Conservation (phyloP, 2,113 vertebrate genomes). For the Bubo blakistoni region DNA sequence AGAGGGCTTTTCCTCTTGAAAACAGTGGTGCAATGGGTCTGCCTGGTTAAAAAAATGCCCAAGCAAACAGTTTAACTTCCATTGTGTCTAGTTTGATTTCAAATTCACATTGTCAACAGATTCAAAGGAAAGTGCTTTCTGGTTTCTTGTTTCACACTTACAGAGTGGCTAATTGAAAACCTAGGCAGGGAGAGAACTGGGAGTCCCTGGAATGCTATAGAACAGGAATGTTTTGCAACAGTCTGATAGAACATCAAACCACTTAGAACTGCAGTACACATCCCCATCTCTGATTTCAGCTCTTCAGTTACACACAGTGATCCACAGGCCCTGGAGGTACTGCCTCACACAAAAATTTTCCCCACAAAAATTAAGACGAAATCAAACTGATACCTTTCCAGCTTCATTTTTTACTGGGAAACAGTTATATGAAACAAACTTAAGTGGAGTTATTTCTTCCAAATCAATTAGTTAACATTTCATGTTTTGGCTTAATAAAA, state of each 20-base stretch:
- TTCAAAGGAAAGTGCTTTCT: not conserved
- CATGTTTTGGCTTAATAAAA: not conserved
- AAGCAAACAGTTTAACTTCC: not conserved
- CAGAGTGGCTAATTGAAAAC: not conserved
- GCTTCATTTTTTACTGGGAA: not conserved
- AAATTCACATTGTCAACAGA: not conserved
- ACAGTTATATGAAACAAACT: not conserved
- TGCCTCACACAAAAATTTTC: not conserved
- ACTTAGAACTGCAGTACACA: not conserved
- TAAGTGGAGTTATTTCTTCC: not conserved
- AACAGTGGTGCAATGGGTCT: not conserved
- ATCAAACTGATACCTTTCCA: not conserved
- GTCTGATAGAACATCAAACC: not conserved
- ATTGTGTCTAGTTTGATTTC: not conserved
- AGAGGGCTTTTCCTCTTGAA: not conserved
- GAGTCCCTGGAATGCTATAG: not conserved
- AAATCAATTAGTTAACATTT: not conserved
- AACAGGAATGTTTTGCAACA: not conserved
- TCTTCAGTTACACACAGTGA: not conserved
- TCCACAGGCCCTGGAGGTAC: not conserved
- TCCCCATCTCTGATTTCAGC: not conserved
- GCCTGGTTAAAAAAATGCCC: not conserved
- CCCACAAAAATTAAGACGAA: not conserved
- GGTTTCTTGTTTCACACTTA: not conserved
- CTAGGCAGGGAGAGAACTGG: not conserved